These are phyloP conservation scores for Hypena proboscidalis DNA, from an alignment of 2,888 invertebrate genomes.

Conservation along the genomic window DNA sequence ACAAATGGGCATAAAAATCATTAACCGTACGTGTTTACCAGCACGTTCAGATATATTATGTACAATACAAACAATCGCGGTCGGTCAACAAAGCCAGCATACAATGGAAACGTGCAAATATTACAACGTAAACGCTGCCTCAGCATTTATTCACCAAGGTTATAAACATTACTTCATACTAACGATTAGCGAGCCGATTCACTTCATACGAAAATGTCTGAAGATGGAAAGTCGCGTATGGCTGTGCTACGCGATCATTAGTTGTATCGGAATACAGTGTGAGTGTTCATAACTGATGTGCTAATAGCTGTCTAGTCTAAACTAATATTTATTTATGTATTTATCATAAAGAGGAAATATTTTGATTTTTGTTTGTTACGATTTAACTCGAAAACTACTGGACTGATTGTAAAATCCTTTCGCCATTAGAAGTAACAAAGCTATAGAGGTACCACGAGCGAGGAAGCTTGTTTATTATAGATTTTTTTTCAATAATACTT, in stretches of 20 bases:
- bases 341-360: too few species aligned
- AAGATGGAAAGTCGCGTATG: conserved; percentile 73
- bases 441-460: not conserved
- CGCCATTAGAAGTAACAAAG: too few species aligned
- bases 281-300: conserved; percentile 37
- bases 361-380: too few species aligned
- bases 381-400: too few species aligned
- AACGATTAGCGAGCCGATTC: conserved; percentile 35
- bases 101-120: conserved; percentile 38
- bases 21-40: too few species aligned
- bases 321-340: too few species aligned
- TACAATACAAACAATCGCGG: too few species aligned
- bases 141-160: conserved; percentile 26
- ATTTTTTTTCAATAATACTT: not conserved
- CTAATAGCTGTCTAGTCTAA: too few species aligned
- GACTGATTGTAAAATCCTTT: too few species aligned
- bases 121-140: conserved; percentile 19
- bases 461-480: not conserved
- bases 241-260: conserved; percentile 60
- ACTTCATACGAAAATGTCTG: conserved; percentile 64
- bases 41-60: too few species aligned
- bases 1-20: too few species aligned
- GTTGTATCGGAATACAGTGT: conserved; percentile 54
- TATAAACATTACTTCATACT: conserved; percentile 48
- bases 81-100: not conserved